Conservation (phyloP, 2,888 invertebrate genomes). For the Cerastis leucographa region DNA sequence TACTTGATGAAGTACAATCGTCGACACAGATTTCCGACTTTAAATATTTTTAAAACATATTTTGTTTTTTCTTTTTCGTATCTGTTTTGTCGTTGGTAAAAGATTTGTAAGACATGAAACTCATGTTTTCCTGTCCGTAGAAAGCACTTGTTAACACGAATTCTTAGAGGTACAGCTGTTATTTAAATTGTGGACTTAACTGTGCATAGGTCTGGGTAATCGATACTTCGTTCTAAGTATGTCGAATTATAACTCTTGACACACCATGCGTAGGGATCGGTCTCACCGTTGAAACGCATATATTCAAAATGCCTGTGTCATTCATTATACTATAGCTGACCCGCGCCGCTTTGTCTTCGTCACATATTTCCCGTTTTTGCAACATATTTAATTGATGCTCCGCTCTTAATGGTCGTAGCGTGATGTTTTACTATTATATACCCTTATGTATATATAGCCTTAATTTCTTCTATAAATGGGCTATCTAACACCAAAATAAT, state of each 20-base stretch:
- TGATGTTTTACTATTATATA: too few species aligned
- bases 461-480: too few species aligned
- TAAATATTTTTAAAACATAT: neutral
- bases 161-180: neutral
- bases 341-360: too few species aligned
- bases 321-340: too few species aligned
- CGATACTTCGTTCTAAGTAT: neutral
- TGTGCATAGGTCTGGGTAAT: neutral
- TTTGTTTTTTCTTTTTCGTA: neutral
- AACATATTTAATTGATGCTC: too few species aligned
- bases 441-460: too few species aligned
- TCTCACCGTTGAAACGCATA: neutral
- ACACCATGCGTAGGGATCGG: neutral
- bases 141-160: neutral
- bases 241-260: neutral
- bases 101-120: neutral
- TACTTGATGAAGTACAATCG: constrained; percentile 24
- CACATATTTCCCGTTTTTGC: too few species aligned
- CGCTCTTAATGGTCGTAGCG: too few species aligned
- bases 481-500: too few species aligned
- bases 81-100: neutral
- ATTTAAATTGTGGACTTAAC: neutral
- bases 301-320: too few species aligned
- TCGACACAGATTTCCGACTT: neutral
- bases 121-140: neutral